phyloP scores from a whole-genome alignment of 2,888 invertebrate species.

The Sicus ferrugineus region DNA sequence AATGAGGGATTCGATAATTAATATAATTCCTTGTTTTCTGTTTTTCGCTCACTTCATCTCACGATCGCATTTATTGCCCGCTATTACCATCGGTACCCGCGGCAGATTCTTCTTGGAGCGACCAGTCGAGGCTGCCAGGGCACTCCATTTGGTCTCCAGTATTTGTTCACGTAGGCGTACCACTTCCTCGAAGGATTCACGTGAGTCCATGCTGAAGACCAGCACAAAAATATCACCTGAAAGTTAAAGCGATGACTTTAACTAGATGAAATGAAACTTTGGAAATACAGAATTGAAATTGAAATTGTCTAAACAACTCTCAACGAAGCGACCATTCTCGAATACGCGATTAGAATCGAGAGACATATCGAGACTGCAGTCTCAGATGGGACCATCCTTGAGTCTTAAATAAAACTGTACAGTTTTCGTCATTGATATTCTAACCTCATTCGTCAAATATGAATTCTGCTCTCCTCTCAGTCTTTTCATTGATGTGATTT shows the following conservation, averaged over 20 bases:
- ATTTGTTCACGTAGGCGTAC: slow-evolving; percentile 82
- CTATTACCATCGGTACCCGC: slow-evolving; percentile 85
- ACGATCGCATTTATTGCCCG: slow-evolving; percentile 86
- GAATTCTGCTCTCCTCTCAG: no score
- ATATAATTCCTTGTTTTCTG: neutral
- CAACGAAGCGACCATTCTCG: no score
- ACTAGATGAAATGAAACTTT: no score
- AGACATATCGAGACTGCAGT: no score
- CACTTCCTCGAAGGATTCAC: slow-evolving; percentile 85
- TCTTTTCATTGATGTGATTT: no score
- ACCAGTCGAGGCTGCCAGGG: slow-evolving; percentile 70
- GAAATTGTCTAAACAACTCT: no score
- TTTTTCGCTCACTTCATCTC: slow-evolving; percentile 73
- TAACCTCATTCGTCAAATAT: no score
- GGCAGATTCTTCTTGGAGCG: slow-evolving; percentile 71
- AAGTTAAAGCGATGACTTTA: slow-evolving; percentile 25
- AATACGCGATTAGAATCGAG: no score
- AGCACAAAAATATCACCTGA: slow-evolving; percentile 81
- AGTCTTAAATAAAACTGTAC: no score
- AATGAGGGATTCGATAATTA: neutral
- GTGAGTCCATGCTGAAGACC: slow-evolving; percentile 85
- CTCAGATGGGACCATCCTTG: no score
- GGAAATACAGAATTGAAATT: no score
- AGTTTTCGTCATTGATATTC: no score
- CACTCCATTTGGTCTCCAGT: slow-evolving; percentile 82